Evolutionary conservation across 2,888 invertebrate species (phyloP).

Genomic region (Tholera decimalis): DNA sequence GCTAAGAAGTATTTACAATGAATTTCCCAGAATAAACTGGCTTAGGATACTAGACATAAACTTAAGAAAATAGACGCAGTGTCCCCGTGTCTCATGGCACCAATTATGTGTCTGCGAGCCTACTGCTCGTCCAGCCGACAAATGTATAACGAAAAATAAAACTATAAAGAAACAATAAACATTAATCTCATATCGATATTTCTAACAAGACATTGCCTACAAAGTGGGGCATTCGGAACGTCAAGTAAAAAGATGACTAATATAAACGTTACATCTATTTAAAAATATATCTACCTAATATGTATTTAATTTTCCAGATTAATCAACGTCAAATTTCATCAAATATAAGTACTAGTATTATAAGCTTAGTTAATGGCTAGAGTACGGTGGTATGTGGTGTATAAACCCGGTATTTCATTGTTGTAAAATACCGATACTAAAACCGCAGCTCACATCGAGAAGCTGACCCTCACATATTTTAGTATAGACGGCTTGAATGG

Average conservation of each 20-base stretch:
- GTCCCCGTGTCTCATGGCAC: too few relatives aligned
- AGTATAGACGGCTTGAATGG: not conserved
- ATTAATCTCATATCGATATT: too few relatives aligned
- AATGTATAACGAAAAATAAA: too few relatives aligned
- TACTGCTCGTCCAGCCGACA: too few relatives aligned
- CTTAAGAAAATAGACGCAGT: too few relatives aligned
- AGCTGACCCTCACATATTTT: slow-evolving; percentile 25
- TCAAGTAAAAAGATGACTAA: too few relatives aligned
- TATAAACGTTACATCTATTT: too few relatives aligned
- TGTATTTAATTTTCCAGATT: not conserved
- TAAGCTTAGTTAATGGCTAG: not conserved
- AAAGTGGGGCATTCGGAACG: too few relatives aligned
- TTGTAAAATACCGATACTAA: slow-evolving; percentile 12
- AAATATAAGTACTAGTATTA: not conserved
- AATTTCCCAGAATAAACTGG: not conserved
- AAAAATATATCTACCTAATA: not conserved
- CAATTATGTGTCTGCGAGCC: too few relatives aligned
- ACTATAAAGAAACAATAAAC: too few relatives aligned
- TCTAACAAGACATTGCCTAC: too few relatives aligned
- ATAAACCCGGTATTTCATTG: slow-evolving; percentile 8
- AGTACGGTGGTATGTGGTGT: not conserved
- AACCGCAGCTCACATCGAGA: slow-evolving; percentile 17
- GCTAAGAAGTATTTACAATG: not conserved
- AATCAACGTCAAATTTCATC: not conserved
- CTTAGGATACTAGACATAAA: too few relatives aligned